Conservation (phyloP, 37 sponge, comb jelly and placozoan species). For the Agelas oroides region DNA sequence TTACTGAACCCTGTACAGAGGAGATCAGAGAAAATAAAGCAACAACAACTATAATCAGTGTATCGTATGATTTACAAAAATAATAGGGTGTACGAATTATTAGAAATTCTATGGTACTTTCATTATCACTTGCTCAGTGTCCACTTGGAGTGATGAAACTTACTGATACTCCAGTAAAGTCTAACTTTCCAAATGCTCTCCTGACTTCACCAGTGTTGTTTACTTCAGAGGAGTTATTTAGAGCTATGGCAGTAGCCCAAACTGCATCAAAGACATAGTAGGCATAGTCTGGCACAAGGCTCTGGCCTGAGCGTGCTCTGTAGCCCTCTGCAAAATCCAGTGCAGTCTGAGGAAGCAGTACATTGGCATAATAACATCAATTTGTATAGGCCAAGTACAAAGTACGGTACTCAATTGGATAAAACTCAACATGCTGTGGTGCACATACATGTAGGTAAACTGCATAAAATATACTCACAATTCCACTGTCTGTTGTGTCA, state of each 20-base stretch:
- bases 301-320: not conserved
- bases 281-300: not conserved
- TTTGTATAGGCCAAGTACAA: too few species aligned
- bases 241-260: conserved; percentile 13
- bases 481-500: not conserved
- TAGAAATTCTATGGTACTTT: too few species aligned
- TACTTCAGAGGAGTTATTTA: not conserved
- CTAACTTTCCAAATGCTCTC: too few species aligned
- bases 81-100: too few species aligned
- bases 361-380: not conserved
- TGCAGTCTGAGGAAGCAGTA: not conserved
- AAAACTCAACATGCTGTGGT: not conserved
- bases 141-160: too few species aligned
- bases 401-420: too few species aligned
- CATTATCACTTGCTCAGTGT: too few species aligned
- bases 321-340: not conserved
- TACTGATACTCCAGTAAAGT: too few species aligned
- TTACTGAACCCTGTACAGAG: conserved; percentile 34
- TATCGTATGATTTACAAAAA: too few species aligned
- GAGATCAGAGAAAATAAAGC: too few species aligned
- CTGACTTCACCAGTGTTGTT: too few species aligned
- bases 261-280: conserved; percentile 15
- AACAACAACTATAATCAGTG: too few species aligned
- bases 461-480: not conserved
- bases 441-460: not conserved